Base-by-base conservation (phyloP, 2,113 vertebrate species). In the Cololabis saira region DNA sequence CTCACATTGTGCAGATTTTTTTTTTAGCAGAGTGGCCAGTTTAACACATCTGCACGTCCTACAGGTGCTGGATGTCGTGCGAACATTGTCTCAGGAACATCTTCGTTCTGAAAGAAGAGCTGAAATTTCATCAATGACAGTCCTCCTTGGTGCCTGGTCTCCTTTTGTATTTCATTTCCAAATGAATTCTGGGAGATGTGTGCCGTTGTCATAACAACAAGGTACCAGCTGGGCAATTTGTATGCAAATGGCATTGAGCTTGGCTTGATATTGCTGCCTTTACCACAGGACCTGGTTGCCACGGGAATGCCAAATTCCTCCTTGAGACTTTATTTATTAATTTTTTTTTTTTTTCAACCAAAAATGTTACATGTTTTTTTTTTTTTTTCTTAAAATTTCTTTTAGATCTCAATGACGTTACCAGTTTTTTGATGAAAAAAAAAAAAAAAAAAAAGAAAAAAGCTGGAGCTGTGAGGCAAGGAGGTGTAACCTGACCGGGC, bases 161-260 rank as follows among this genome's bases (percentile, higher is more conserved):
- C 64, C 67, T 83, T 86, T 85, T 90, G 67, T 86, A 83, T 89
- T 91, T 76, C 78, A 81, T 54, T 79, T 83, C 81, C 80, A 90
- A 88, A 89, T 83, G 80, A 89, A 89, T 90, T 87, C 85, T 87
- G 81, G 85, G 83, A 90, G 81, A 89, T 90, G 87, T 91, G 89
- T 90, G 84, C 86, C 61, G 89, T 93, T 87, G 91, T 90, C 90
- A 92, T 93, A 90, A 90, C 91, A 86, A 93, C 91, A 92, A 92
- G 90, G 91, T 94, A 91, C 87, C 92, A 94, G 90, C 91, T 93
- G 93, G 90, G 74, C 88, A 93, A 93, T 94, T 92, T 93, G 91
- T 87, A 93, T 94, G 92, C 91, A 93, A 93, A 94, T 93, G 63
- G 81, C 12, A 84, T 81, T 71, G 82, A 81, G 84, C 52, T 82